A percentile compares a stretch with the other conserved stretches of the same genome.
Conservation (phyloP, 2,113 vertebrate genomes). For the Aptenodytes patagonicus region DNA sequence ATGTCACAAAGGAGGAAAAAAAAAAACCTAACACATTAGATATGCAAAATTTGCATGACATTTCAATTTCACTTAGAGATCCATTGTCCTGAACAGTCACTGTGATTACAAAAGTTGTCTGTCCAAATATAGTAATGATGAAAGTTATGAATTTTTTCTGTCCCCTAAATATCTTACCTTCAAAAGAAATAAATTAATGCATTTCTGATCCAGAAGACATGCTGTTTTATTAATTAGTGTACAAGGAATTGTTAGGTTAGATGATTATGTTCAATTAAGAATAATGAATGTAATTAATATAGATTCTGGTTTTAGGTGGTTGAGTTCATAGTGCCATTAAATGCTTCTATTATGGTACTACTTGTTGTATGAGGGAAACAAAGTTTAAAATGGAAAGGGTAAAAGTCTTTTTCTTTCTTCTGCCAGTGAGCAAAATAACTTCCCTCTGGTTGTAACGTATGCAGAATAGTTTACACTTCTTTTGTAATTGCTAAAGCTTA, state of each 20-base stretch:
- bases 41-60: not conserved
- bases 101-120: not conserved
- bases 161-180: not conserved
- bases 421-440: not conserved
- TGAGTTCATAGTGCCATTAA: conserved; percentile 68
- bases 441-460: not conserved
- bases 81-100: not conserved
- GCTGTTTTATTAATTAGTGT: conserved; percentile 72
- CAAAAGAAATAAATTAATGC: not conserved
- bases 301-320: conserved; percentile 63
- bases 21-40: not conserved
- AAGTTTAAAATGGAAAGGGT: conserved; percentile 2
- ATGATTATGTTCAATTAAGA: conserved; percentile 71
- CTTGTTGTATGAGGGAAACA: conserved; percentile 3
- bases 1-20: not conserved
- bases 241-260: conserved; percentile 69
- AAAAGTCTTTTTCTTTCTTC: not conserved
- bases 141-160: not conserved
- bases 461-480: not conserved
- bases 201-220: conserved; percentile 55
- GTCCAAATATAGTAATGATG: not conserved
- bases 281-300: conserved; percentile 73
- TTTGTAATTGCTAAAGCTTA: not conserved
- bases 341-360: conserved; percentile 26
- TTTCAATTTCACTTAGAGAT: not conserved